These are phyloP conservation scores for Heteromormyrus szaboi DNA, from an alignment of 2,797 vertebrate species.

Conservation along the genomic window DNA sequence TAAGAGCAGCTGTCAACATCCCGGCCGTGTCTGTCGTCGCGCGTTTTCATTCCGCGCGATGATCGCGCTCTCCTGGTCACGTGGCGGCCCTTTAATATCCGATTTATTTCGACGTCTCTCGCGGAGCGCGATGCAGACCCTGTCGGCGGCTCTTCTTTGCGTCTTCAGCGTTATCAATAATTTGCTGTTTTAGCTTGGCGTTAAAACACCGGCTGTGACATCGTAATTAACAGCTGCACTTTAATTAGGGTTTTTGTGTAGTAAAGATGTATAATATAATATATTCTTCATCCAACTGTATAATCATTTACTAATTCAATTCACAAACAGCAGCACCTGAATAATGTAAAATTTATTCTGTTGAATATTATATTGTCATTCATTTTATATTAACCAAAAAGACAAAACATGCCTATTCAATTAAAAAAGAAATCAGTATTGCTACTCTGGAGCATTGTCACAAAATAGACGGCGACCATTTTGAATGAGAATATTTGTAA, in stretches of 20 bases:
- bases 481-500: slow-evolving; percentile 15
- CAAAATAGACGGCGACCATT: neutral
- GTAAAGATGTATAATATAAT: neutral
- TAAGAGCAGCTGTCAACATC: slow-evolving; percentile 36
- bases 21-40: slow-evolving; percentile 27
- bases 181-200: neutral
- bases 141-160: neutral
- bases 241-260: neutral
- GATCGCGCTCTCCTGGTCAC: slow-evolving; percentile 23
- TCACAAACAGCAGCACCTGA: neutral
- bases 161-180: neutral
- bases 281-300: neutral
- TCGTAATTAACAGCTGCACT: neutral
- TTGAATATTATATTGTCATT: neutral
- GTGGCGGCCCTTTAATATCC: slow-evolving; percentile 32
- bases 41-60: slow-evolving; percentile 30
- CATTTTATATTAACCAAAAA: neutral
- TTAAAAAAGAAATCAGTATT: neutral
- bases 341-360: neutral
- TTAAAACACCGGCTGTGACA: neutral
- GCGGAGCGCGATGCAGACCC: neutral
- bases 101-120: slow-evolving; percentile 19
- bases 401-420: neutral
- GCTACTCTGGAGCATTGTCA: neutral
- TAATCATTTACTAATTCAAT: neutral